Evolutionary conservation across 2,888 invertebrate genomes (phyloP), one percentile per base, ranked within the genome.

Genomic region (Platycnemis pennipes): DNA sequence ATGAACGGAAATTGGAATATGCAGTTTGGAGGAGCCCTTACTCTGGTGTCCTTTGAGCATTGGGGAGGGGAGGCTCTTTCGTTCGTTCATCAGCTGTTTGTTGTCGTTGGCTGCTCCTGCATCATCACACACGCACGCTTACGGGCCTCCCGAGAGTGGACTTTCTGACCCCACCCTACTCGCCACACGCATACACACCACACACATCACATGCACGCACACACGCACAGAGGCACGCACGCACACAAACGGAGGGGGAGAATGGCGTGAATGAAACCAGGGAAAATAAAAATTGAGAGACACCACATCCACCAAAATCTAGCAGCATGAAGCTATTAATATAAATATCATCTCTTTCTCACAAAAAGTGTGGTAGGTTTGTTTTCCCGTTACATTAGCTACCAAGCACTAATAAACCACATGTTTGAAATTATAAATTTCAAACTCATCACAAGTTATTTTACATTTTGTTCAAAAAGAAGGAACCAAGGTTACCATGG

Each of bases 131-230:
- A 96, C 96, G 96, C 96, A 96, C 95, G 96, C 95, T 96, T 96
- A 96, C 96, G 96, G 96, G 96, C 96, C 96, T 96, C 96, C 96
- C 96, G 96, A 96, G 96, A 96, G 96, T 95, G 96, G 96, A 96
- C 96, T 96, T 96, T 96, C 91, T 42, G 91, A 91, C 56, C 91
- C 91, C 91, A 91, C 91, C 91, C 91, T 91, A 63, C 91, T 91
- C 91, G 63, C 91, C 91, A 56, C 63, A 63, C 91, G 44, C 91
- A 91, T 19, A 86, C 86, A 86, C 88, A 45, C 88, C n/a, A 42
- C 63, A 44, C 89, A 63, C 63, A 22, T 22, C 16, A 16, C 16
- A 16, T 22, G 45, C 87, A 87, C 45, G 26, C 87, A 44, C 91
- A 63, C 91, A 63, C 63, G 44, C 63, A 87, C 45, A 19, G 42